Conservation (phyloP, 2,113 vertebrate species). For the Scortum barcoo region DNA sequence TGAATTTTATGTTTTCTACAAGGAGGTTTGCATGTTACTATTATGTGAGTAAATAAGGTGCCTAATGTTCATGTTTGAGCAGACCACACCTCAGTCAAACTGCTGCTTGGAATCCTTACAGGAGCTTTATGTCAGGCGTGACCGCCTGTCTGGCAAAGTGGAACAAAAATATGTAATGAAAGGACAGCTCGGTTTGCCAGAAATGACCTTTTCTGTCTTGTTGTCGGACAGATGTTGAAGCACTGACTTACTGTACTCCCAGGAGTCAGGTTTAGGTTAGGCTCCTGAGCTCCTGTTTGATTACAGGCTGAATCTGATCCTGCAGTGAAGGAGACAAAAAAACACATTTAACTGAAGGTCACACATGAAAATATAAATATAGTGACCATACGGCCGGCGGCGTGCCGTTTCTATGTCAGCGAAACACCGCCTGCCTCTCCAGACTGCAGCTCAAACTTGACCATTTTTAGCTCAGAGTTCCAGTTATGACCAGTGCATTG, state of each 20-base stretch:
- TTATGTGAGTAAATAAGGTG: slow-evolving; percentile 87
- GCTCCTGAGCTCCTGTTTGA: neutral
- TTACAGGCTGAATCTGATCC: slow-evolving; percentile 21
- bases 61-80: slow-evolving; percentile 89
- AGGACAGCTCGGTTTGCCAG: neutral
- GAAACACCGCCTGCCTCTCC: neutral
- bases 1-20: slow-evolving; percentile 74
- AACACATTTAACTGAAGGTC: neutral
- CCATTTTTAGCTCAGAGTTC: neutral
- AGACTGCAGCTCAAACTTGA: slow-evolving; percentile 7
- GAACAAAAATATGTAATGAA: neutral
- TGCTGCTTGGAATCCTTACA: slow-evolving; percentile 64
- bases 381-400: neutral
- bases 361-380: neutral
- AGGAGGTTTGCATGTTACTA: slow-evolving; percentile 87
- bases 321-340: neutral
- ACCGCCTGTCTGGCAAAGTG: slow-evolving; percentile 40
- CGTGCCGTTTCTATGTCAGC: slow-evolving; percentile 17
- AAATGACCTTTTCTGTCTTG: neutral
- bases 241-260: neutral
- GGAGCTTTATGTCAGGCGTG: slow-evolving; percentile 13
- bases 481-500: neutral
- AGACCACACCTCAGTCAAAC: slow-evolving; percentile 72
- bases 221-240: neutral
- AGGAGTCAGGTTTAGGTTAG: neutral